Evolutionary conservation across 2,113 vertebrate genomes (phyloP).

Genomic region (Panurus biarmicus): DNA sequence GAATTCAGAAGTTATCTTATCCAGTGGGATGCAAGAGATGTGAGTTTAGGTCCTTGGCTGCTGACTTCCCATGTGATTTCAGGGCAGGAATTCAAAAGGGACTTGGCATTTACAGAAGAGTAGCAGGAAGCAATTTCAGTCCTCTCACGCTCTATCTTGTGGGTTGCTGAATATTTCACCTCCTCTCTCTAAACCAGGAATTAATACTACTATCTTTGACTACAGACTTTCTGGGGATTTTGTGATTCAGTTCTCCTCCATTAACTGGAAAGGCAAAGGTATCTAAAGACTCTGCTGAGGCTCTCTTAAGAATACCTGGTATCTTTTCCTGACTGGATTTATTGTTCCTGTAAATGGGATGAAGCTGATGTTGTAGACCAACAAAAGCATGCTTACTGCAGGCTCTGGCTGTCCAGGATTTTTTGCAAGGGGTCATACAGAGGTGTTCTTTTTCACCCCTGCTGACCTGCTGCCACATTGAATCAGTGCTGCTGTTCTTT

Average conservation of each 20-base stretch:
- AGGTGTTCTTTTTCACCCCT: background rate
- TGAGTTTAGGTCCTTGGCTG: background rate
- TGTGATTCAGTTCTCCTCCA: background rate
- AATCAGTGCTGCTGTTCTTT: background rate
- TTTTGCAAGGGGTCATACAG: background rate
- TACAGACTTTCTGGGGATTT: background rate
- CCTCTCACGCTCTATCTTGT: background rate
- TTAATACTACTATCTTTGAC: background rate
- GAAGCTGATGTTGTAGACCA: background rate
- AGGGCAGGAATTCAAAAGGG: background rate
- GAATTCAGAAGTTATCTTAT: background rate
- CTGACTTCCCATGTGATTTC: background rate
- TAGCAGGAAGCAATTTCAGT: background rate
- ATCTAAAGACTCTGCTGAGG: background rate
- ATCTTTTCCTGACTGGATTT: background rate
- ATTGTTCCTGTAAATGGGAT: background rate
- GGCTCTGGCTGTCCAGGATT: background rate
- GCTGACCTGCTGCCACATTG: slow-evolving; percentile 3
- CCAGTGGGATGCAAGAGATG: background rate
- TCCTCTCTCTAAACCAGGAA: background rate
- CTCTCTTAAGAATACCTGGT: background rate
- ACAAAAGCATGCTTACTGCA: background rate
- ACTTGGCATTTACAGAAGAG: background rate
- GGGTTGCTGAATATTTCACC: background rate
- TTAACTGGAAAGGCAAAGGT: background rate